Base-by-base conservation (phyloP, 2,797 vertebrate genomes). In the Monodelphis domestica region DNA sequence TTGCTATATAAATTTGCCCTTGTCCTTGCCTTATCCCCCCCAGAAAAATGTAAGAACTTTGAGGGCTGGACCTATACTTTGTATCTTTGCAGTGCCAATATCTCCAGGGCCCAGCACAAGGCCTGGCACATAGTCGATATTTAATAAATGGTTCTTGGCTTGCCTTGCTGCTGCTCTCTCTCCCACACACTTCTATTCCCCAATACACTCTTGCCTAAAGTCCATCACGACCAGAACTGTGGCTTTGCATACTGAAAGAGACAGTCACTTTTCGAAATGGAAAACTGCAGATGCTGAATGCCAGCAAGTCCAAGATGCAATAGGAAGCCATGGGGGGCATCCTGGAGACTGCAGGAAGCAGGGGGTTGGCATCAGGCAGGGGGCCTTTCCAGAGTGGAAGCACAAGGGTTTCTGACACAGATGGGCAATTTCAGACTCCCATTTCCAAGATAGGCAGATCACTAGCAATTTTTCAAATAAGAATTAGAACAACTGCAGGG, bases 271-370 rank as follows among this genome's bases (percentile, higher is more conserved):
- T 84, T 53, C 91, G 28, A 92, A 95, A 87, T 56, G 17, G 89
- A 96, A 90, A 51, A 12, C 12, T 95, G 87, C 89, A 94, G 91
- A 93, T 94, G 84, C 29, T 57, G 89, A 94, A 94, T 26, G 87
- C 29, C 29, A 90, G 4, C 53, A 14, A 59, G 50, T 45, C 53
- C 2, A 54, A 93, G 59, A 94, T 57, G 93, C 2, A 93, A 90
- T 70, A 91, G 88, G 95, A 96, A 93, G 92, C 2, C 45, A 89
- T 91, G 26, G 70, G 70, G 11, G 70, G 38, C 70, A 84, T 50
- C 70, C 21, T 78, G 70, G 38, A 38, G 70, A 84, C 70, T 24
- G 12, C 24, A 26, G 70, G 70, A 84, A 78, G n/a, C 59, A n/a
- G 38, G 59, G 6, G 38, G 59, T 5, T 70, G 59, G n/a, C 59